Evolutionary conservation across 2,888 invertebrate genomes (phyloP), one percentile per base, ranked within the genome.

Genomic region (Synergus umbraculus): DNA sequence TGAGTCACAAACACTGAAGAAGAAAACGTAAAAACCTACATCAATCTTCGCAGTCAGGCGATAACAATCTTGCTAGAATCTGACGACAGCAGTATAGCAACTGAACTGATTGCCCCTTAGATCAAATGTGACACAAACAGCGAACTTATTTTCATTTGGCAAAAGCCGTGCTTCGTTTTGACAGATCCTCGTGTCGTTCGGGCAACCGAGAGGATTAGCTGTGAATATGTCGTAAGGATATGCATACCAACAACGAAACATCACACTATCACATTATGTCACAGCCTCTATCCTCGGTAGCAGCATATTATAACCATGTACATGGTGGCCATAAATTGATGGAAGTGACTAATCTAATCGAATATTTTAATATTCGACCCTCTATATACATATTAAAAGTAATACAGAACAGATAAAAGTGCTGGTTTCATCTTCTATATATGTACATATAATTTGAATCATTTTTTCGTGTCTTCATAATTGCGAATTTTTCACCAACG

Each of bases 161-260:
- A 60, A 66, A 80, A 79, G 76, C 69, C 83, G 85, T 80, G 84
- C 37, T 49, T 80, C 82, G 84, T 83, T 87, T 87, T 86, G 87
- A 87, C 87, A 84, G 87, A 87, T 88, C 83, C 86, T 80, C 86
- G 84, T 86, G 87, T 87, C 84, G 83, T 78, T 84, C 81, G 78
- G 82, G 79, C 86, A 82, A 85, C 84, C 84, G 84, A 85, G 81
- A 82, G 86, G 88, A 89, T 89, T 89, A 89, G 83, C 86, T 81
- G 76, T 66, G 76, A 76, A 80, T 79, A 82, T 83, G 83, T 85
- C 83, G 81, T 83, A 80, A 80, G 60, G 81, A 82, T 80, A 76
- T 82, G 83, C 10, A 83, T 78, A 81, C 83, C 83, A 76, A 85
- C 80, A 82, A 81, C 84, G 83, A 65, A 69, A 76, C 80, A 78